Base-by-base conservation (phyloP, 1,140 invertebrate genomes). In the Zophobas morio region DNA sequence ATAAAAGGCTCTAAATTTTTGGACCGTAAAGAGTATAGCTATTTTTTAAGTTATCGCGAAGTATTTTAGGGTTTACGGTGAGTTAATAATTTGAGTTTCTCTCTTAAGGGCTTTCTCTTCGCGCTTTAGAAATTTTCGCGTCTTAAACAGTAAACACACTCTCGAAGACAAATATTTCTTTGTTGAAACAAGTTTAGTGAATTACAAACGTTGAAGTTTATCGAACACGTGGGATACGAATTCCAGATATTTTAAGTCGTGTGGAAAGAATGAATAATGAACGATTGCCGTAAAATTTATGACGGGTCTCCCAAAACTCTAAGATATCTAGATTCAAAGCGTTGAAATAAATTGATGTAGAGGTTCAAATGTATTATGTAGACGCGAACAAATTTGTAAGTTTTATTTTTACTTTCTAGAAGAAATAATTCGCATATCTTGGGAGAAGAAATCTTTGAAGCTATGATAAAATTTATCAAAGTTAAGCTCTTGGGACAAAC, bases 251-350 rank as follows among this genome's bases (percentile, higher is more conserved):
- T 70, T 76, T 76, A 56, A 76, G 63, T 63, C 60, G 75, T 76
- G 66, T 63, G 75, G 63, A 71, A 71, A 76, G 63, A 70, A 76
- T 76, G 75, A 70, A 76, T 76, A 71, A 70, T 70, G 63, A 71
- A 76, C 75, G 57, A 76, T 76, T 76, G 75, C 57, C 63, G 57
- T 56, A 53, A 63, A 76, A 76, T 76, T 76, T 76, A 76, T 76
- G 63, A 71, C 56, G 60, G 53, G 60, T 76, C 75, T 56, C 47
- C 75, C 49, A 57, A 71, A 56, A 40, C 47, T 63, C 60, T 57
- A 54, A 76, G 51, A 70, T 71, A 76, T 76, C 75, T 71, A 63
- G 66, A 76, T 76, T 76, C 63, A 76, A 71, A 47, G 56, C 60
- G 60, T 76, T 47, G 75, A 71, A 76, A 71, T 40, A 76, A 76